Conservation (phyloP, 2,113 vertebrate genomes). For the Oenanthe oenanthe region DNA sequence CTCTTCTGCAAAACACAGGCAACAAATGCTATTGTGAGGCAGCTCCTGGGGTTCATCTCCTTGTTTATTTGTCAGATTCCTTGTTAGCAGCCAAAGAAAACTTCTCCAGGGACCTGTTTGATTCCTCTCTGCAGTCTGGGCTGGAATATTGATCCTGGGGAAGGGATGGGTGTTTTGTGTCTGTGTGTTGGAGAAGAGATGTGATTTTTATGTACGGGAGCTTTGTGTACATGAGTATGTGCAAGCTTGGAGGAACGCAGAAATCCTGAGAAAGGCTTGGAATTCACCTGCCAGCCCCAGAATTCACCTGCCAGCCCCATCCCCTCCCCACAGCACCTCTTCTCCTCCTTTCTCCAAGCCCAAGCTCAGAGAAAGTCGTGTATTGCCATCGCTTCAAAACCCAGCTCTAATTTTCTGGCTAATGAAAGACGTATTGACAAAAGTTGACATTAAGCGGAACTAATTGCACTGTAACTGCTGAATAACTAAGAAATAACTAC, state of each 20-base stretch:
- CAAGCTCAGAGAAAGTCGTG: not conserved
- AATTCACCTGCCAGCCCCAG: not conserved
- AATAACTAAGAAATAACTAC: slow-evolving; percentile 83
- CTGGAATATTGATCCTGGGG: slow-evolving; percentile 25
- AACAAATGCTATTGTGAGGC: not conserved
- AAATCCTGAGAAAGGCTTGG: not conserved
- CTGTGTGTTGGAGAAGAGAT: not conserved
- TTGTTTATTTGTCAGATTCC: slow-evolving; percentile 39
- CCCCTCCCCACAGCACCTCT: not conserved
- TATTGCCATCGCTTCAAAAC: slow-evolving; percentile 45
- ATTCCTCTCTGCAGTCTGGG: slow-evolving; percentile 36
- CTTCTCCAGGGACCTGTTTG: slow-evolving; percentile 42
- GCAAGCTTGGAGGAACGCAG: not conserved
- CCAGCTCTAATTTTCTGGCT: slow-evolving; percentile 77
- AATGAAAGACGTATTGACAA: slow-evolving; percentile 81
- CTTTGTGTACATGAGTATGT: fast-evolving
- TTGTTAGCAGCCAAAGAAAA: not conserved
- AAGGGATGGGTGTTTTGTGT: not conserved
- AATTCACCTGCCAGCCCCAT: not conserved
- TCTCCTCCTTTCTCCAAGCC: not conserved
- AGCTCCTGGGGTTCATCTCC: slow-evolving; percentile 13
- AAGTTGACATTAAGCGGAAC: slow-evolving; percentile 81
- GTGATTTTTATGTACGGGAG: not conserved
- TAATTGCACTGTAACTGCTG: slow-evolving; percentile 82
- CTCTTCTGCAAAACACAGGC: not conserved